Percentiles rank a stretch among this genome's conserved stretches.
Conservation (phyloP, 2,888 invertebrate genomes). For the Phania funesta region DNA sequence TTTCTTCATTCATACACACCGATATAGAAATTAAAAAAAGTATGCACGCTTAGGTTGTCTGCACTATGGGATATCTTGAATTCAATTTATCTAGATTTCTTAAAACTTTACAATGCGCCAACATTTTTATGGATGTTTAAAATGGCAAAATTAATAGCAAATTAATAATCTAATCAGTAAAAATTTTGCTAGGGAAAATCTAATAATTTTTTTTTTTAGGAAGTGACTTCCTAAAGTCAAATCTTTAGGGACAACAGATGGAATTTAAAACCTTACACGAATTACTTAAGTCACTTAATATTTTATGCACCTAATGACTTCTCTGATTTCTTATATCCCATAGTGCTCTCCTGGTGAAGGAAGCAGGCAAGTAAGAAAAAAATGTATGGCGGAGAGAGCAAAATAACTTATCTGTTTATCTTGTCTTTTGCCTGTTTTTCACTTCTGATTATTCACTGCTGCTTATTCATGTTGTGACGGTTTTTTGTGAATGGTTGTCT, state of each 20-base stretch:
- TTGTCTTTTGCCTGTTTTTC: conserved; percentile 62
- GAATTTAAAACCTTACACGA: too few species aligned
- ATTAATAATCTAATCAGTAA: too few species aligned
- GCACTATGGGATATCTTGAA: conserved; percentile 11
- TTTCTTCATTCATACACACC: conserved; percentile 14
- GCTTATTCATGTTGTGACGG: conserved; percentile 76
- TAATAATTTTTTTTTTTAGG: too few species aligned
- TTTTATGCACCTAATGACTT: too few species aligned
- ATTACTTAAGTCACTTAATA: too few species aligned
- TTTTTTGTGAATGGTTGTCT: conserved; percentile 66
- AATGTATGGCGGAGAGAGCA: conserved; percentile 4
- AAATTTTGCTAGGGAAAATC: too few species aligned
- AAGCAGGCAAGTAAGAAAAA: conserved; percentile 19
- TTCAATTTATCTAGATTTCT: background rate
- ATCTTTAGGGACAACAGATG: too few species aligned
- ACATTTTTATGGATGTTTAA: too few species aligned
- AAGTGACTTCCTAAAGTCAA: too few species aligned
- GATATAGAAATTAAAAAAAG: conserved; percentile 22
- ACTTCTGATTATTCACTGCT: conserved; percentile 73
- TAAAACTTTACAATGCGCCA: background rate
- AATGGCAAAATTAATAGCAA: too few species aligned
- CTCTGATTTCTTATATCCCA: background rate
- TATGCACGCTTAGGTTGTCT: background rate
- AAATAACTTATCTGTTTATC: conserved; percentile 73
- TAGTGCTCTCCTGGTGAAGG: conserved; percentile 49